Conservation (phyloP, 1,140 invertebrate genomes). For the Dendroctonus ponderosae region DNA sequence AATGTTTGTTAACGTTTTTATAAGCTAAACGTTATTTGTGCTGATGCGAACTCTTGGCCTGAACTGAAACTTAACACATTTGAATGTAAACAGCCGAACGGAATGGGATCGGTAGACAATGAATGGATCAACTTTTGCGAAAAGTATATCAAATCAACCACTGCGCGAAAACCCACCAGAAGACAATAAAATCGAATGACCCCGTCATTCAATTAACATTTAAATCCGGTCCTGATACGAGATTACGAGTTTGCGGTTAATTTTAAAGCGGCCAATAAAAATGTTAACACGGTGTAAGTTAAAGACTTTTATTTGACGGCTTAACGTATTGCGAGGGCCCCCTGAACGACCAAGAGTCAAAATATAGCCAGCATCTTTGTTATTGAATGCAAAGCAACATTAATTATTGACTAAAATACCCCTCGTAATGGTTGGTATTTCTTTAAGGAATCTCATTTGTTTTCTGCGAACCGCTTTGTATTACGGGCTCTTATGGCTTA, state of each 20-base stretch:
- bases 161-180: no score
- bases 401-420: constrained; percentile 26
- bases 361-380: constrained; percentile 21
- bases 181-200: no score
- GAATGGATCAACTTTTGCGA: no score
- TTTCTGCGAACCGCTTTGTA: constrained; percentile 6
- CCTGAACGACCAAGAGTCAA: constrained; percentile 22
- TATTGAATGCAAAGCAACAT: constrained; percentile 28
- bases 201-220: no score
- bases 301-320: constrained; percentile 35
- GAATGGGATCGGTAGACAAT: no score
- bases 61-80: no score
- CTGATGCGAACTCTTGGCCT: no score
- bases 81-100: no score
- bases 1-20: no score
- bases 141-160: no score
- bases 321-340: constrained; percentile 24
- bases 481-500: constrained; percentile 18
- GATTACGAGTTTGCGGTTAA: constrained; percentile 15
- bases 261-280: constrained; percentile 30
- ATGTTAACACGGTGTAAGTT: constrained; percentile 33
- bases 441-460: constrained; percentile 21
- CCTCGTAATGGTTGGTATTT: constrained; percentile 18
- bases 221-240: background rate
- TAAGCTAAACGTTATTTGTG: no score